These are phyloP conservation scores for Tuta absoluta DNA, from an alignment of 2,888 invertebrate genomes.

Conservation along the genomic window DNA sequence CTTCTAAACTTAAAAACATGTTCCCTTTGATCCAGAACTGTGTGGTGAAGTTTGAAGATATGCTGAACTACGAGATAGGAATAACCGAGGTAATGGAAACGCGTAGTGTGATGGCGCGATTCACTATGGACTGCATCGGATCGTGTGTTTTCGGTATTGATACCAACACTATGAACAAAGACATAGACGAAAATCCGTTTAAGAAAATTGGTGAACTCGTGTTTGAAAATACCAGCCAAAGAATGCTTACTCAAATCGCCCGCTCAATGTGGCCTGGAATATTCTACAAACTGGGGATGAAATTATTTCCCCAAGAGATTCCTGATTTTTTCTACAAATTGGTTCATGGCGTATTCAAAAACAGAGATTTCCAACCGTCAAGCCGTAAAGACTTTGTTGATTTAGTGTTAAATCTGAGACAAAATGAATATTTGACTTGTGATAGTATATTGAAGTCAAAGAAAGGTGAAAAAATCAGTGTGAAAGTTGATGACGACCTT, in stretches of 20 bases:
- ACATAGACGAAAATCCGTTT: conserved; percentile 42
- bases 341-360: conserved; percentile 32
- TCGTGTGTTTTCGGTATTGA: conserved; percentile 50
- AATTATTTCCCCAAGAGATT: conserved; percentile 39
- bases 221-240: conserved; percentile 35
- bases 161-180: conserved; percentile 21
- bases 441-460: conserved; percentile 41
- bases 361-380: conserved; percentile 33
- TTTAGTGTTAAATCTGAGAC: conserved; percentile 34
- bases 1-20: conserved; percentile 54
- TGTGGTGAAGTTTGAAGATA: conserved; percentile 31
- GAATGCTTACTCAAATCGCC: conserved; percentile 34
- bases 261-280: conserved; percentile 47
- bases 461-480: conserved; percentile 31
- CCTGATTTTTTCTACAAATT: conserved; percentile 38
- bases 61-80: conserved; percentile 25
- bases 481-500: conserved; percentile 63
- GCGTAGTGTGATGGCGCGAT: conserved; percentile 48
- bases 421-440: conserved; percentile 41
- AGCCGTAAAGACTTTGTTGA: conserved; percentile 40
- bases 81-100: conserved; percentile 41
- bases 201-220: conserved; percentile 40
- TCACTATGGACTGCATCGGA: conserved; percentile 53
- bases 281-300: conserved; percentile 46
- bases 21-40: conserved; percentile 41